A percentile compares a stretch with the other conserved stretches of the same genome.
These are phyloP conservation scores for Cichlasoma orientale DNA, from an alignment of 2,797 vertebrate species.

Conservation along the genomic window DNA sequence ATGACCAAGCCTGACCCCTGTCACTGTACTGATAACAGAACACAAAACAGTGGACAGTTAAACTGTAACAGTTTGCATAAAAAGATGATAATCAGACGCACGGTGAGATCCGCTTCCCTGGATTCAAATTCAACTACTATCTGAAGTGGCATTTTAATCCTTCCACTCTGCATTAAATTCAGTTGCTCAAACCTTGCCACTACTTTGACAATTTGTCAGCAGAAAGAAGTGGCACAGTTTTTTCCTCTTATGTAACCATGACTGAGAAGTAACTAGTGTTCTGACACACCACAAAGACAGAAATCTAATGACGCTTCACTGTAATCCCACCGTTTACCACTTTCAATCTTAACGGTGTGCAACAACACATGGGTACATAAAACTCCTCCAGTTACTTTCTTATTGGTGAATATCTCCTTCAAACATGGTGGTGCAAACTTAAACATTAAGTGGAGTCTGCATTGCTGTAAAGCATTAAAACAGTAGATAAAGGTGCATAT, in stretches of 20 bases:
- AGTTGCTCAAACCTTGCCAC: neutral
- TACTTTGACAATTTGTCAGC: neutral
- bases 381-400: neutral
- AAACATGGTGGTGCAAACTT: neutral
- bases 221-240: neutral
- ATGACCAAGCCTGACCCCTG: neutral
- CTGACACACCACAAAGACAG: neutral
- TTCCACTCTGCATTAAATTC: neutral
- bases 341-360: neutral
- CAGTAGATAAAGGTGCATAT: neutral
- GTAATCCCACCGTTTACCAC: neutral
- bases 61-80: constrained; percentile 39
- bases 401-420: neutral
- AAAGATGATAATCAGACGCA: neutral
- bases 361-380: neutral
- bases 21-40: neutral
- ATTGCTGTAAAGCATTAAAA: neutral
- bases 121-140: constrained; percentile 42
- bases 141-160: neutral
- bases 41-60: neutral
- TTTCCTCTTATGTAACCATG: constrained; percentile 11
- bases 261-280: neutral
- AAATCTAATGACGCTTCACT: neutral
- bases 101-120: neutral
- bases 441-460: neutral